These are phyloP conservation scores for Falco rusticolus DNA, from an alignment of 2,797 vertebrate species.

Conservation along the genomic window DNA sequence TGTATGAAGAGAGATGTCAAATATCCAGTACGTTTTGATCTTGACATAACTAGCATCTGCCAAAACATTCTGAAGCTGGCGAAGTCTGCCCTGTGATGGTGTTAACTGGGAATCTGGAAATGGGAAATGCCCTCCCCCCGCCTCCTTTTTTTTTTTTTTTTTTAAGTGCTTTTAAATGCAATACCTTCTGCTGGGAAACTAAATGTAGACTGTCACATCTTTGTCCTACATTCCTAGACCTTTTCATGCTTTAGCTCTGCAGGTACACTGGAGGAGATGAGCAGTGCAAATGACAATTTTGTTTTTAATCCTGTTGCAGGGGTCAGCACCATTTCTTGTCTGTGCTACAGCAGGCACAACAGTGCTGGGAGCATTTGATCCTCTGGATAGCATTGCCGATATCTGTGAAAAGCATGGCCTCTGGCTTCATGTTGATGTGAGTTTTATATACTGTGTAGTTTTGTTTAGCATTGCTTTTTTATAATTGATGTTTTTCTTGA, in stretches of 20 bases:
- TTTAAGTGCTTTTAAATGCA: not conserved
- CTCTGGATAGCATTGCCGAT: constrained; percentile 82
- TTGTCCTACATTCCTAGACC: constrained; percentile 1
- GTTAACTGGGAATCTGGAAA: constrained; percentile 12
- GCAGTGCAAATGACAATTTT: not conserved
- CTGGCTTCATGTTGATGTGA: constrained; percentile 83
- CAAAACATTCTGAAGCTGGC: constrained; percentile 39
- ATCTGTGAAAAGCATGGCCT: constrained; percentile 80
- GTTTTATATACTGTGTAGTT: constrained; percentile 38
- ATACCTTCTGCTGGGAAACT: not conserved
- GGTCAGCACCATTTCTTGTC: constrained; percentile 84
- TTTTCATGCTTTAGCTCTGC: not conserved
- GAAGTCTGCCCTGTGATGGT: not conserved
- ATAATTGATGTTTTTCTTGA: not conserved
- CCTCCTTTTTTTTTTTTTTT: no score
- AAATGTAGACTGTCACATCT: not conserved
- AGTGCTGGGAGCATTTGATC: constrained; percentile 86
- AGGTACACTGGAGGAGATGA: not conserved
- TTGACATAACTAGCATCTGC: constrained; percentile 26
- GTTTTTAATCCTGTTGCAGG: constrained; percentile 72
- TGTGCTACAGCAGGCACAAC: constrained; percentile 86
- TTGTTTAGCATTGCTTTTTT: not conserved
- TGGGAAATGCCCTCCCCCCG: not conserved
- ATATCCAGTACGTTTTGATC: constrained; percentile 21
- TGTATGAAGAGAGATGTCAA: constrained; percentile 1